Evolutionary conservation across 2,797 vertebrate genomes (phyloP).

Genomic region (Acestrorhynchus altus): DNA sequence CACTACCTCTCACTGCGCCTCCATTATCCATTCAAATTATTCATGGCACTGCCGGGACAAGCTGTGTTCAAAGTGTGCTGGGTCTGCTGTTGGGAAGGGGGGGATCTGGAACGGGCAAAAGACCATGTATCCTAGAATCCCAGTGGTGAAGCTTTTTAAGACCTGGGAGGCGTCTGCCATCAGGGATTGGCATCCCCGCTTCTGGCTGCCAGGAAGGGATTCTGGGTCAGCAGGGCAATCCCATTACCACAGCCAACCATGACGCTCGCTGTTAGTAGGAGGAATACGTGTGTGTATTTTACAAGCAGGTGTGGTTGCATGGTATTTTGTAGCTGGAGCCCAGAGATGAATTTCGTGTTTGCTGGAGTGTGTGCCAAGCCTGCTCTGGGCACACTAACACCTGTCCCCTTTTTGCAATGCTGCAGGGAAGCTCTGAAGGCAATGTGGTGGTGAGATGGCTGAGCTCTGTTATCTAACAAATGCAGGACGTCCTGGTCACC

Average conservation of each 20-base stretch:
- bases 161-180: neutral
- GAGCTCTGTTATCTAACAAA: conserved; percentile 42
- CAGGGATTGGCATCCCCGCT: conserved; percentile 5
- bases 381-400: neutral
- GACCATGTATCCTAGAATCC: conserved; percentile 5
- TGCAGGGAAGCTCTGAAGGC: neutral
- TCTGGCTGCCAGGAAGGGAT: conserved; percentile 49
- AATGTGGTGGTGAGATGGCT: conserved; percentile 51
- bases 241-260: conserved; percentile 59
- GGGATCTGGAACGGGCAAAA: neutral
- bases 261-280: conserved; percentile 26
- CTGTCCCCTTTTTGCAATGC: neutral
- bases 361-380: conserved; percentile 50
- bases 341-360: conserved; percentile 35
- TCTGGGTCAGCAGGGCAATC: conserved; percentile 67
- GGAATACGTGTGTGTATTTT: conserved; percentile 41
- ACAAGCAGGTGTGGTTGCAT: neutral
- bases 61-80: neutral
- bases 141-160: neutral
- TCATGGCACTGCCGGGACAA: conserved; percentile 33
- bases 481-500: conserved; percentile 18
- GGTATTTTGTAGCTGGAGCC: neutral
- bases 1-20: neutral
- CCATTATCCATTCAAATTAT: conserved; percentile 11
- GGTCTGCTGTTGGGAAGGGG: neutral